Conservation (phyloP, 2,797 vertebrate genomes). For the Pseudotriccus pelzelni region DNA sequence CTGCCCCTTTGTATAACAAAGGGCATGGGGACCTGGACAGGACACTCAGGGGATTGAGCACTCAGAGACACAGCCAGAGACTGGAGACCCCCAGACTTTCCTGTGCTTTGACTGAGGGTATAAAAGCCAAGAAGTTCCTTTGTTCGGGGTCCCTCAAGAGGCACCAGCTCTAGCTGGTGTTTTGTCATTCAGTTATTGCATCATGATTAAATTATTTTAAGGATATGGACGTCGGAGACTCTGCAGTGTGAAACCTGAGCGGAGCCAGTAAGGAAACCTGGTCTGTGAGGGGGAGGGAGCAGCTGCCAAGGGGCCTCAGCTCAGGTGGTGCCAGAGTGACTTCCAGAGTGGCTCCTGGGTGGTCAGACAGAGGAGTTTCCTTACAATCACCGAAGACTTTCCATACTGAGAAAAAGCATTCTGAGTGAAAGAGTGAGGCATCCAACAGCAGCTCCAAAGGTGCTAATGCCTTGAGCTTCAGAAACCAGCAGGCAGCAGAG, state of each 20-base stretch:
- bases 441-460: neutral
- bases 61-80: neutral
- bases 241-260: neutral
- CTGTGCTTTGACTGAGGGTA: neutral
- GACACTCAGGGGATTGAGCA: too few relatives aligned
- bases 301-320: neutral
- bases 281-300: neutral
- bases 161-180: neutral
- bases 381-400: neutral
- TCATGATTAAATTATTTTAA: neutral
- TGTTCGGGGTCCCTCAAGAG: neutral
- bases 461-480: neutral
- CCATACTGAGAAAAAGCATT: neutral
- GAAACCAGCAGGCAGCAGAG: neutral
- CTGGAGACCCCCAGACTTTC: neutral
- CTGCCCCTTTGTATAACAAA: neutral
- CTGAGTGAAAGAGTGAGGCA: neutral
- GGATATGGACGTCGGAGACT: accelerated
- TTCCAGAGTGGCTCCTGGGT: neutral
- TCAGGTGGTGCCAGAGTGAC: accelerated
- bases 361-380: neutral
- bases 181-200: neutral
- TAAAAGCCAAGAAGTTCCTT: neutral
- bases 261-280: neutral
- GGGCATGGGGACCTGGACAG: neutral